phyloP scores from a whole-genome alignment of 2,113 vertebrate genomes.

The Ranitomeya variabilis region DNA sequence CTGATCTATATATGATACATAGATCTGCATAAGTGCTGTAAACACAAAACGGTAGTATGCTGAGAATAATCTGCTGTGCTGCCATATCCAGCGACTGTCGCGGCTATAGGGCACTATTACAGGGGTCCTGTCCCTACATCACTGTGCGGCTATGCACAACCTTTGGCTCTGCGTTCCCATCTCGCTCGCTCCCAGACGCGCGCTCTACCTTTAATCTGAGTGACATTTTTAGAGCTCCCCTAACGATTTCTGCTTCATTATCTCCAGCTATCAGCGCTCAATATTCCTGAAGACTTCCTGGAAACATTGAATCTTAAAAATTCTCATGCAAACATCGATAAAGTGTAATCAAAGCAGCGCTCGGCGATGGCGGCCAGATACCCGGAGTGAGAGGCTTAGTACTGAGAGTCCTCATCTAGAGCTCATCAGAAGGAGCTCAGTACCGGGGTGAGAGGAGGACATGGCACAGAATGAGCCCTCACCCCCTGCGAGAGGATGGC shows the following conservation, averaged over 20 bases:
- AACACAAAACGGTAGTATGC: not conserved
- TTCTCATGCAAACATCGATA: slow-evolving; percentile 47
- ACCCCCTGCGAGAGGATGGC: not conserved
- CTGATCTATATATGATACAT: not conserved
- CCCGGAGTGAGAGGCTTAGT: not conserved
- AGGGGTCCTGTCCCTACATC: too few relatives aligned
- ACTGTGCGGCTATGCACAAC: not conserved
- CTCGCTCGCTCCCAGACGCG: not conserved
- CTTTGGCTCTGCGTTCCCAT: too few relatives aligned
- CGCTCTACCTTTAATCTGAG: slow-evolving; percentile 1
- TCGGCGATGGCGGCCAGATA: slow-evolving; percentile 16
- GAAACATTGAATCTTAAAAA: slow-evolving; percentile 32
- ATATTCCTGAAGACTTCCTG: slow-evolving; percentile 45
- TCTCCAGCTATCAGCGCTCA: slow-evolving; percentile 44
- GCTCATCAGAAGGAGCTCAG: not conserved
- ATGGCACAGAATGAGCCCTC: too few relatives aligned
- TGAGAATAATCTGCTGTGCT: too few relatives aligned
- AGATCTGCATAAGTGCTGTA: too few relatives aligned
- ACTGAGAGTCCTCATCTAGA: not conserved
- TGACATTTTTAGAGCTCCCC: slow-evolving; percentile 43
- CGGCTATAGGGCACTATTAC: not conserved
- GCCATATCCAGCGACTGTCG: too few relatives aligned
- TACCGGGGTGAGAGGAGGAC: not conserved
- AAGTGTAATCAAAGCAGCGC: slow-evolving; percentile 33
- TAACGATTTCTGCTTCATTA: slow-evolving; percentile 55